Evolutionary conservation across 2,888 invertebrate genomes (phyloP).

Genomic region (Hipparchia sbordonii): DNA sequence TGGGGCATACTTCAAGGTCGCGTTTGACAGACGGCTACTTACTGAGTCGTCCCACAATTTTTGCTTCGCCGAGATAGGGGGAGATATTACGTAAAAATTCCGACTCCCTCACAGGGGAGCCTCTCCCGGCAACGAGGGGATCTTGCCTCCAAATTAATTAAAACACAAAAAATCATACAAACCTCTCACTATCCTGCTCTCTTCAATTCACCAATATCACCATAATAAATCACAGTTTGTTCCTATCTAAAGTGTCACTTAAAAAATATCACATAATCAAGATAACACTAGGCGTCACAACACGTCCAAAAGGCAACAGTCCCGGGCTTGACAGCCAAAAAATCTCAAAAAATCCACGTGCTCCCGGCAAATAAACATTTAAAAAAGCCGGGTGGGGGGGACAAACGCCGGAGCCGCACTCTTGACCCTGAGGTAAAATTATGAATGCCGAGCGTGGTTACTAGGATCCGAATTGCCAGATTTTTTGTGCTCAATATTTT

Average conservation of each 20-base stretch:
- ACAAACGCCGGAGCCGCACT: constrained; percentile 73
- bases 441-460: constrained; percentile 79
- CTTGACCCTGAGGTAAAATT: constrained; percentile 80
- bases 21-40: constrained; percentile 67
- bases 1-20: constrained; percentile 74
- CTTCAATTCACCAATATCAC: constrained; percentile 78
- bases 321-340: constrained; percentile 73
- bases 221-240: constrained; percentile 81
- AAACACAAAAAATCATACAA: constrained; percentile 48
- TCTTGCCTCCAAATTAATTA: constrained; percentile 53
- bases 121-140: constrained; percentile 35
- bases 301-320: constrained; percentile 81
- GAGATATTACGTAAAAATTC: constrained; percentile 69
- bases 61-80: constrained; percentile 52
- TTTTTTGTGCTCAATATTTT: constrained; percentile 81
- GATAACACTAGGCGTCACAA: constrained; percentile 81
- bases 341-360: constrained; percentile 76
- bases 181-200: constrained; percentile 73
- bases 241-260: constrained; percentile 77
- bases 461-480: constrained; percentile 80
- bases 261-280: constrained; percentile 78
- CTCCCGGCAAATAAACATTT: constrained; percentile 75
- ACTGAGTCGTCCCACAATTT: constrained; percentile 55
- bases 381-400: constrained; percentile 57
- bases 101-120: constrained; percentile 51